Base-by-base conservation (phyloP, 2,888 invertebrate species). In the Hydroisotoma schaefferi region DNA sequence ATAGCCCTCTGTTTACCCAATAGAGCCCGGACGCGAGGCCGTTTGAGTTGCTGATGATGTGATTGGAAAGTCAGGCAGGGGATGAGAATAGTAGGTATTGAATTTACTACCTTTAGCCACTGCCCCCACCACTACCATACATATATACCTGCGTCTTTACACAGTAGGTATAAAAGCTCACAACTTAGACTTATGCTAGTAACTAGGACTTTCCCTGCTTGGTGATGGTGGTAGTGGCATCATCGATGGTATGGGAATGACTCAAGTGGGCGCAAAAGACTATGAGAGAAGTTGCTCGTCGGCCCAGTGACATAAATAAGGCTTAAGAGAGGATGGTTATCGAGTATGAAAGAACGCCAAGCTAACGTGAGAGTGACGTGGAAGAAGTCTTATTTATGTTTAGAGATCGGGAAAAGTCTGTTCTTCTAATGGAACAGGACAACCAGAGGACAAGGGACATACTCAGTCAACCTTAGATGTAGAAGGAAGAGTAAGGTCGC, bases 321-420 rank as follows among this genome's bases (percentile, higher is more conserved):
- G 70, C 72, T 72, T 72, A 69, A 70, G 69, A 68, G 66, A 67
- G 63, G 69, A 70, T 70, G 66, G 69, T 72, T 72, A 72, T 72
- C 72, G 70, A 68, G 69, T 72, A 70, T 69, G 70, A 72, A 72
- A 67, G 70, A 72, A 72, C 68, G 70, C 63, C 57, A 67, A 63
- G 65, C 67, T 67, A 70, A 70, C 69, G 69, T 68, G 70, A 72
- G 72, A 72, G 72, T 69, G 72, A 70, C 69, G 68, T 67, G 72
- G 72, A 69, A 70, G 69, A 69, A 68, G 69, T 69, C 69, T 70
- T 70, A 72, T 72, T 70, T 70, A 72, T 70, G 72, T 70, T 68
- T 68, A 64, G 61, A 61, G 61, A 68, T 67, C 65, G 64, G 66
- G 63, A 56, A 63, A 65, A 66, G 65, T 69, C 64, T 61, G 56